phyloP scores from a whole-genome alignment of 2,888 invertebrate genomes.

The Operophtera brumata region DNA sequence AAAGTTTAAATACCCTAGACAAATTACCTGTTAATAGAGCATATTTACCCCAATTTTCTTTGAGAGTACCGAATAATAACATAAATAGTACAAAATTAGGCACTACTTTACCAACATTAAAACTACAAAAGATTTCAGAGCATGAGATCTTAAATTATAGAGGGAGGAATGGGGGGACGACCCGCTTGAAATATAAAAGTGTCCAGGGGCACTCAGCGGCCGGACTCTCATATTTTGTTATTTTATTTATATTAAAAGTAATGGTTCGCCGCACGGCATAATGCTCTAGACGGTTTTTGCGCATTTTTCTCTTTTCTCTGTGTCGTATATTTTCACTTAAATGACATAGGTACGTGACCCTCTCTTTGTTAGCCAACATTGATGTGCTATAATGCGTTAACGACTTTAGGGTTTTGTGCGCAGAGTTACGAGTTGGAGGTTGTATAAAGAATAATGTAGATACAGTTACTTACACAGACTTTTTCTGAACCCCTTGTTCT shows the following conservation, averaged over 20 bases:
- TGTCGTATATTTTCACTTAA: slow-evolving; percentile 80
- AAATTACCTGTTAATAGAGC: not conserved
- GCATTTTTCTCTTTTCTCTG: slow-evolving; percentile 74
- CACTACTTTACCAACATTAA: slow-evolving; percentile 33
- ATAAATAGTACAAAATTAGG: slow-evolving; percentile 25
- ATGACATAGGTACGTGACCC: slow-evolving; percentile 75
- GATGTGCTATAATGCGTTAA: slow-evolving; percentile 49
- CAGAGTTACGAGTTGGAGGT: slow-evolving; percentile 19
- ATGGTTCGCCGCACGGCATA: slow-evolving; percentile 74
- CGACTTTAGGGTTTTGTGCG: slow-evolving; percentile 38
- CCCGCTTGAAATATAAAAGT: slow-evolving; percentile 74
- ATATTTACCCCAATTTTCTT: not conserved
- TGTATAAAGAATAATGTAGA: not conserved
- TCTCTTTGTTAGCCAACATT: slow-evolving; percentile 62
- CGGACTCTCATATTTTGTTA: slow-evolving; percentile 81
- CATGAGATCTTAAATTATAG: slow-evolving; percentile 40
- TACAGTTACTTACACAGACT: not conserved
- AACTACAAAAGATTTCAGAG: slow-evolving; percentile 36
- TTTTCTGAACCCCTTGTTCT: not conserved
- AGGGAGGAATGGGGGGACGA: slow-evolving; percentile 40
- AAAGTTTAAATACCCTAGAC: too few species aligned
- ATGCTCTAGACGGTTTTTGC: slow-evolving; percentile 75
- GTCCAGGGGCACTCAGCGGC: slow-evolving; percentile 78
- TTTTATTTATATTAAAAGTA: slow-evolving; percentile 82
- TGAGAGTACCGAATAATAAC: not conserved